A percentile compares a stretch with the other conserved stretches of the same genome.
Conservation (phyloP, 2,113 vertebrate genomes). For the Thunnus thynnus region DNA sequence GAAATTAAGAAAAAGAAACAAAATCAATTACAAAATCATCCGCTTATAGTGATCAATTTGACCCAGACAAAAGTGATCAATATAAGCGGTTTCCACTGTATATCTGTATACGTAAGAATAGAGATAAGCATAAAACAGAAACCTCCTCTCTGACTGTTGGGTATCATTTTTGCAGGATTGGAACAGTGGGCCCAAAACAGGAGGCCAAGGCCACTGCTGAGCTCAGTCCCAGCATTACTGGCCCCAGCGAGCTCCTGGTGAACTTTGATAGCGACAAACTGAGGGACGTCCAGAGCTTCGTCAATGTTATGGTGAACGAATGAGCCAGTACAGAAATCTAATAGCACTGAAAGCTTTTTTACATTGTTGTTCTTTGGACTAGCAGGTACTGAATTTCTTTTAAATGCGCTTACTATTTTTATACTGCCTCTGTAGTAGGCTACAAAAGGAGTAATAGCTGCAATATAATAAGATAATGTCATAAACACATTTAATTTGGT, state of each 20-base stretch:
- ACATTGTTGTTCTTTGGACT: not conserved
- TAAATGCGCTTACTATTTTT: not conserved
- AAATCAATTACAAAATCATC: no score
- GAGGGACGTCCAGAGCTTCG: conserved; percentile 85
- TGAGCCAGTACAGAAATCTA: not conserved
- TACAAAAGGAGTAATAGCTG: not conserved
- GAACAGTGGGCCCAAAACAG: conserved; percentile 70
- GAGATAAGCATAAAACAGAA: no score
- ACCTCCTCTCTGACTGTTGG: not conserved
- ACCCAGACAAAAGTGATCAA: no score
- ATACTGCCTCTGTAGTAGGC: not conserved
- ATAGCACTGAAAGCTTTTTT: not conserved
- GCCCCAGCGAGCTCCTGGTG: conserved; percentile 87
- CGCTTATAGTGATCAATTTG: no score
- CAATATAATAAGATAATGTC: not conserved
- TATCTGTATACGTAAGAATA: not conserved
- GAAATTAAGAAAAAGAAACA: no score
- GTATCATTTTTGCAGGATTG: conserved; percentile 63
- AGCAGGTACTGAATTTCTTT: not conserved
- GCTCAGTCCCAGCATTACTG: conserved; percentile 49
- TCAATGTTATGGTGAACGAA: conserved; percentile 61
- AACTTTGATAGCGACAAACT: conserved; percentile 90
- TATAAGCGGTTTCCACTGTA: not conserved
- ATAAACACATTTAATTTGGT: not conserved
- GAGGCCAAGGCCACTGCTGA: conserved; percentile 38